phyloP scores from a whole-genome alignment of 2,797 vertebrate genomes.

The Arctocebus calabarensis region DNA sequence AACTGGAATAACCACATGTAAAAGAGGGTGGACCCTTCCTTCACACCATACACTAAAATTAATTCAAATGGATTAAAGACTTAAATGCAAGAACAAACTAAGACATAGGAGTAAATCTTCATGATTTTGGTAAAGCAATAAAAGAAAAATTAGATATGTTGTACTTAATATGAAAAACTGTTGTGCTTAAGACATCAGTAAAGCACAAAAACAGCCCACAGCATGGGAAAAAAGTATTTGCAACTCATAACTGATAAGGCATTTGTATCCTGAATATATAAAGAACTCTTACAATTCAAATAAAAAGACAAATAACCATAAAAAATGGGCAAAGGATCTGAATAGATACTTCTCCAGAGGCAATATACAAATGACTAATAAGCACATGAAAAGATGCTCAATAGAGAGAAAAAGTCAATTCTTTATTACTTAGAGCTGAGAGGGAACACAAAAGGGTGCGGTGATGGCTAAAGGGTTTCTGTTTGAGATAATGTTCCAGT shows the following conservation, averaged over 20 bases:
- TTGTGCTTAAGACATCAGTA: not conserved
- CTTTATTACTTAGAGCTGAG: not conserved
- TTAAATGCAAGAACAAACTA: not conserved
- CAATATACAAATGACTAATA: not conserved
- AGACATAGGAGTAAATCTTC: not conserved
- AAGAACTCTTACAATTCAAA: slow-evolving; percentile 27
- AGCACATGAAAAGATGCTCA: not conserved
- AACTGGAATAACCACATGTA: not conserved
- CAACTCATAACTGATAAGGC: not conserved
- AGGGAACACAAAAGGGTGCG: not conserved
- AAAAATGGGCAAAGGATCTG: slow-evolving; percentile 29
- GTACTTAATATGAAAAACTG: not conserved
- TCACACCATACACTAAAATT: not conserved
- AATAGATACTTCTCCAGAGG: not conserved
- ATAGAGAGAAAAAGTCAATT: not conserved
- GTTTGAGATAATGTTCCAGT: not conserved
- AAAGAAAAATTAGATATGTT: slow-evolving; percentile 28
- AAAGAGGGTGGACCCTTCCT: not conserved
- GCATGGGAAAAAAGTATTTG: not conserved
- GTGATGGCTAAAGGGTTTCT: not conserved
- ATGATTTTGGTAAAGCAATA: not conserved
- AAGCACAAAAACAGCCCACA: slow-evolving; percentile 13
- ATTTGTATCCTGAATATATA: slow-evolving; percentile 8
- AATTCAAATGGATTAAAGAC: not conserved
- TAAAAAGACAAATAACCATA: not conserved